Evolutionary conservation across 2,113 vertebrate genomes (phyloP).

Genomic region (Tapirus terrestris): DNA sequence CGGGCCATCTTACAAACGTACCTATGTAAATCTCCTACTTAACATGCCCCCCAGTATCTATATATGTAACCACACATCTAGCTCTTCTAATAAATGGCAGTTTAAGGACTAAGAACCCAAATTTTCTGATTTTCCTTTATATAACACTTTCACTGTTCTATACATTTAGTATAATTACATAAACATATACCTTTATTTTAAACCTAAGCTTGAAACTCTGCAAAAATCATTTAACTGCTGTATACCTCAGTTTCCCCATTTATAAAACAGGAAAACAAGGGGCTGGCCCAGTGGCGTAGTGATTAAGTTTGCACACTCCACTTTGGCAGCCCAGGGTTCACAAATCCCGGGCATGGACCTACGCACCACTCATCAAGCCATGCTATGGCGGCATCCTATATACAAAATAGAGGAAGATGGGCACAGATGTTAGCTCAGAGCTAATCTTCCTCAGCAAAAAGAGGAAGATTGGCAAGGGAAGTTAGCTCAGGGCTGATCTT

Average conservation of each 20-base stretch:
- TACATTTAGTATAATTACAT: constrained; percentile 30
- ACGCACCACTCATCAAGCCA: too few species aligned
- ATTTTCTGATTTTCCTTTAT: constrained; percentile 7
- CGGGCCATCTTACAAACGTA: not conserved
- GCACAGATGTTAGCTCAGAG: too few species aligned
- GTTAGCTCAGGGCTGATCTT: too few species aligned
- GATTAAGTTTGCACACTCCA: too few species aligned
- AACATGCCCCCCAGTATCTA: not conserved
- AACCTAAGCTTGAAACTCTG: constrained; percentile 47
- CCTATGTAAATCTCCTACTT: not conserved
- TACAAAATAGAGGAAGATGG: too few species aligned
- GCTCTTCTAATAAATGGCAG: not conserved
- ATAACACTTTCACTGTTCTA: not conserved
- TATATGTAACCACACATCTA: not conserved
- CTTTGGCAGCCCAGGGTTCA: too few species aligned
- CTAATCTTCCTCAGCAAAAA: too few species aligned
- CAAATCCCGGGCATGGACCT: too few species aligned
- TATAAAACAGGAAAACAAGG: constrained; percentile 23
- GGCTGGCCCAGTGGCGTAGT: too few species aligned
- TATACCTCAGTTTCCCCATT: not conserved
- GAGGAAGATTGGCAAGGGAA: too few species aligned
- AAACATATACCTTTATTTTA: constrained; percentile 49
- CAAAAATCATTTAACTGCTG: constrained; percentile 19
- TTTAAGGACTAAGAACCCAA: not conserved
- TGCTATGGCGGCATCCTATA: too few species aligned